Base-by-base conservation (phyloP, 2,888 invertebrate genomes). In the Sclerodermus sp. region DNA sequence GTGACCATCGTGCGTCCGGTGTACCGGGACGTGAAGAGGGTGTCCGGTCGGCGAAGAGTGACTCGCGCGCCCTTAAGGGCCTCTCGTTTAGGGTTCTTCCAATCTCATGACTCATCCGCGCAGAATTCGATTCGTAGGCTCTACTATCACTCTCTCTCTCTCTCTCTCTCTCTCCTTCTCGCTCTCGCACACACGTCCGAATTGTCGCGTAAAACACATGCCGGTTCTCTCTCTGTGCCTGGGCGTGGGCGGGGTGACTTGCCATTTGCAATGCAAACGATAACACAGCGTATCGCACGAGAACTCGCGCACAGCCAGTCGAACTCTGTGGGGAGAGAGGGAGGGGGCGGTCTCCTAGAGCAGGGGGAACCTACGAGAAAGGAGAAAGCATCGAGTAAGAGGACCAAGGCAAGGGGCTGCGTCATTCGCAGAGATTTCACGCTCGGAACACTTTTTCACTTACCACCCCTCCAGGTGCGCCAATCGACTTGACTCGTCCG, bases 261-360 rank as follows among this genome's bases (percentile, higher is more conserved):
- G 53, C 55, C 58, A 74, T 76, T 76, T 76, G 76, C 76, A 76
- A 68, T 74, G 75, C 74, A 74, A 76, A 74, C 70, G 66, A 68
- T 66, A 67, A 68, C 73, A 67, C 67, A 71, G 67, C 71, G 72
- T 63, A 64, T 67, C 63, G 60, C 59, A 60, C 60, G 60, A 58
- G 58, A 60, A 62, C 62, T 54, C 58, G 57, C 51, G 44, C 51
- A 45, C 54, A 47, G 45, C 38, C 31, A 46, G 45, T 40, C 43
- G 41, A 14, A 41, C 47, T 36, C 29, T 36, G 49, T 49, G 48
- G 53, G 45, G 54, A 44, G 51, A 42, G 47, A 39, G 39, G 39
- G 49, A 38, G 40, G 49, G 52, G 37, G 49, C 30, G 36, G 30
- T 9, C 9, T 10, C 3, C 14, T 5, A 39, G 18, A 32, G 45